phyloP scores from a whole-genome alignment of 2,113 vertebrate genomes.

The Micromys minutus region DNA sequence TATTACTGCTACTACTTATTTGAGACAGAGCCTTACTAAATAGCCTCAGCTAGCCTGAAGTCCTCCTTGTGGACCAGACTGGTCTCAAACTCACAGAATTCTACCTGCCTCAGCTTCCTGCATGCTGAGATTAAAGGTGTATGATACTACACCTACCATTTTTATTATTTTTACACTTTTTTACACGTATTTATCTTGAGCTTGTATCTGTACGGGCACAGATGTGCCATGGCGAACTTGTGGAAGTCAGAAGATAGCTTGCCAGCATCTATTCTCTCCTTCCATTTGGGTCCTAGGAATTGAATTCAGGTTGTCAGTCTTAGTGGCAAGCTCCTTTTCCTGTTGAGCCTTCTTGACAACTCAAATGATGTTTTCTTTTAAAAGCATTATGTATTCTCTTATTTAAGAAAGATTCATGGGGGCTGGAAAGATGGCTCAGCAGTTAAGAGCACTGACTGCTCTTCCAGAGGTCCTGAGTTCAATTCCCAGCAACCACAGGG shows the following conservation, averaged over 20 bases:
- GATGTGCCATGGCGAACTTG: not conserved
- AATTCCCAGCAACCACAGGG: too few species aligned
- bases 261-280: not conserved
- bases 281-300: not conserved
- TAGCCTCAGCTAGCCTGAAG: not conserved
- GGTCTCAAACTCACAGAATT: not conserved
- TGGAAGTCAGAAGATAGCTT: not conserved
- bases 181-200: not conserved
- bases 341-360: not conserved
- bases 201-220: not conserved
- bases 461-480: too few species aligned
- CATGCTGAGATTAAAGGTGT: not conserved
- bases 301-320: not conserved
- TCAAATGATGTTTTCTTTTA: not conserved
- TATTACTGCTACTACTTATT: too few species aligned
- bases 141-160: not conserved
- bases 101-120: not conserved
- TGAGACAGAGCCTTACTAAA: not conserved
- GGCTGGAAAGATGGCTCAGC: too few species aligned
- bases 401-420: conserved; percentile 43
- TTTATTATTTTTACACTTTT: not conserved
- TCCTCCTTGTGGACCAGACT: not conserved
- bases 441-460: too few species aligned
- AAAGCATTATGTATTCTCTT: not conserved
- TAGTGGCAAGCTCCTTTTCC: not conserved